Conservation (phyloP, 2,113 vertebrate genomes). For the Zosterops pallidus region DNA sequence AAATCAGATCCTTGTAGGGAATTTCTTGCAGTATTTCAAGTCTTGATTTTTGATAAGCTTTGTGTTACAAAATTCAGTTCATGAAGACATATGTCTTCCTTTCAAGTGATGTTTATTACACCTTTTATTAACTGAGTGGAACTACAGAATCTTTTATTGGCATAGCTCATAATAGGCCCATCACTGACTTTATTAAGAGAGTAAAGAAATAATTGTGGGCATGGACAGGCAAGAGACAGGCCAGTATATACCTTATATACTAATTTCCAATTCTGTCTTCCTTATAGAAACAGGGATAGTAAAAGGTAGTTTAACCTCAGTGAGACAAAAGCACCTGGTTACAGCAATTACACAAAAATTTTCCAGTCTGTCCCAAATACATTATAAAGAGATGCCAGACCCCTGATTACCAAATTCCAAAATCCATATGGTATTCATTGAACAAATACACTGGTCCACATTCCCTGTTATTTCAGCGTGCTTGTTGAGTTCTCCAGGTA, state of each 20-base stretch:
- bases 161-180: background rate
- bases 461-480: background rate
- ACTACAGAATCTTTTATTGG: background rate
- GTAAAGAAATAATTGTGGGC: background rate
- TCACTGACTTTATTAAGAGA: background rate
- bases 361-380: background rate
- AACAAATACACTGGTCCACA: background rate
- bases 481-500: background rate
- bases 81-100: background rate
- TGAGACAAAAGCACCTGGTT: background rate
- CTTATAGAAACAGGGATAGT: background rate
- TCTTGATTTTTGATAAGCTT: background rate
- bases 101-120: background rate
- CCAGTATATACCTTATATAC: background rate
- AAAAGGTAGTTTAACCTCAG: background rate
- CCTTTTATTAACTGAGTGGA: background rate
- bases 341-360: background rate
- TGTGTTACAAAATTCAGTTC: background rate
- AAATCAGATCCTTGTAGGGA: background rate
- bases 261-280: background rate
- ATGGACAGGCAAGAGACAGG: background rate
- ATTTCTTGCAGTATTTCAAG: background rate
- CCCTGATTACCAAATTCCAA: background rate
- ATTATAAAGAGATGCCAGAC: slow-evolving; percentile 15
- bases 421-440: slow-evolving; percentile 12